Evolutionary conservation across 2,888 invertebrate species (phyloP), one percentile per base, ranked within the genome.

Genomic region (Callosobruchus maculatus): DNA sequence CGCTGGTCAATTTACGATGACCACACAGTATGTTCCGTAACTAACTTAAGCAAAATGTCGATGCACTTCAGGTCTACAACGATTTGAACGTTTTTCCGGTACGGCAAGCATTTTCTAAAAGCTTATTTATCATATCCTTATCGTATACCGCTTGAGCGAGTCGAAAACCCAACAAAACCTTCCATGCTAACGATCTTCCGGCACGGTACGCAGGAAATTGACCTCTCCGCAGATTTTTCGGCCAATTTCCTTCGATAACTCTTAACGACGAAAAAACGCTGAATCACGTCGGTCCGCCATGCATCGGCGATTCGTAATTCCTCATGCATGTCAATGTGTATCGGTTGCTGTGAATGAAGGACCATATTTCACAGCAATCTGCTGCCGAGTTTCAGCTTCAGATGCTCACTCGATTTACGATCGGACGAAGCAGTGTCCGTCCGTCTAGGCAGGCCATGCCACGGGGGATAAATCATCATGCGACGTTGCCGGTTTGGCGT

Each of bases 361-460:
- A 81, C 84, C 85, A 86, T 86, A 85, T 85, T 85, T 86, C 85
- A 86, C 83, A 80, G 81, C 83, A 84, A 84, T 84, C 84, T 83
- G 84, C 81, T 81, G 83, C 26, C 26, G 26, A 82, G 84, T 83
- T 85, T 85, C 85, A 84, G 82, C 82, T 82, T 85, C 85, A 85
- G 85, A 85, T 83, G 84, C 80, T 79, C 79, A 79, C 81, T 81
- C 83, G 83, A 85, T 85, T 85, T 85, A 84, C 84, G 84, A 83
- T 83, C 83, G 81, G 78, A 80, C 7, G 26, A 7, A 4, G 26
- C 83, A 81, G 80, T 82, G 82, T 82, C 82, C 70, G 70, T 70
- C 70, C 70, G 26, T 70, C 70, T 70, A 26, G 7, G 26, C 26
- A 26, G 26, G 26, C 26, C 26, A 26, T 26, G 26, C 26, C 26